Percentiles rank a stretch among this genome's conserved stretches.
Evolutionary conservation across 2,797 vertebrate species (phyloP).

Genomic region (Momotus momota): DNA sequence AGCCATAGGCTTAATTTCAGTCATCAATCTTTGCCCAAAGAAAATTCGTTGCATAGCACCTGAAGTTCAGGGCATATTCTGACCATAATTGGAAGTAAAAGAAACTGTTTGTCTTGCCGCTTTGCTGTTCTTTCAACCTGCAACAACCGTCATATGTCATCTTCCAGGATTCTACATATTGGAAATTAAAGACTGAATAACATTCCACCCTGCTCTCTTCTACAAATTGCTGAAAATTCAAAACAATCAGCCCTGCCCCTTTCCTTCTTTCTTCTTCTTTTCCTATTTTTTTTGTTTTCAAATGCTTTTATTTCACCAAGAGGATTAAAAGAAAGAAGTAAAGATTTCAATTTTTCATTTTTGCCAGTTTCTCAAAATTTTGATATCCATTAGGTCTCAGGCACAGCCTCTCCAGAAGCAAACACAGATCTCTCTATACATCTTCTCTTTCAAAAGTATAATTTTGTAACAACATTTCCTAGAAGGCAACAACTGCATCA

Average conservation of each 20-base stretch:
- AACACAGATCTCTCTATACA: neutral
- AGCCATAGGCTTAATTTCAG: neutral
- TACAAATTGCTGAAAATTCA: neutral
- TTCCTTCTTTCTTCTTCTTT: neutral
- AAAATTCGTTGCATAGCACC: fast-evolving
- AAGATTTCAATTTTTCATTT: neutral
- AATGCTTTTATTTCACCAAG: neutral
- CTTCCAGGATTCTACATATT: neutral
- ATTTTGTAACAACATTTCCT: neutral
- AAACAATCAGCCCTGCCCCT: neutral
- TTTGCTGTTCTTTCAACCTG: neutral
- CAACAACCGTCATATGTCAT: neutral
- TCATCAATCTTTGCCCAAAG: neutral
- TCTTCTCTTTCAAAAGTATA: neutral
- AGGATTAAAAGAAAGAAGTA: neutral
- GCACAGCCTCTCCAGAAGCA: neutral
- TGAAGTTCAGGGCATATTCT: neutral
- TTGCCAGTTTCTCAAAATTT: neutral
- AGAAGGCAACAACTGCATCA: neutral
- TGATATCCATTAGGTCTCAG: neutral
- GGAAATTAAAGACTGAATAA: neutral
- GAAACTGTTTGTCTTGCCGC: neutral
- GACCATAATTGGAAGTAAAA: neutral
- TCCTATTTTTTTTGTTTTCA: neutral
- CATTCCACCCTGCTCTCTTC: neutral